Evolutionary conservation across 1,140 invertebrate genomes (phyloP).

Genomic region (Homalodisca vitripennis): DNA sequence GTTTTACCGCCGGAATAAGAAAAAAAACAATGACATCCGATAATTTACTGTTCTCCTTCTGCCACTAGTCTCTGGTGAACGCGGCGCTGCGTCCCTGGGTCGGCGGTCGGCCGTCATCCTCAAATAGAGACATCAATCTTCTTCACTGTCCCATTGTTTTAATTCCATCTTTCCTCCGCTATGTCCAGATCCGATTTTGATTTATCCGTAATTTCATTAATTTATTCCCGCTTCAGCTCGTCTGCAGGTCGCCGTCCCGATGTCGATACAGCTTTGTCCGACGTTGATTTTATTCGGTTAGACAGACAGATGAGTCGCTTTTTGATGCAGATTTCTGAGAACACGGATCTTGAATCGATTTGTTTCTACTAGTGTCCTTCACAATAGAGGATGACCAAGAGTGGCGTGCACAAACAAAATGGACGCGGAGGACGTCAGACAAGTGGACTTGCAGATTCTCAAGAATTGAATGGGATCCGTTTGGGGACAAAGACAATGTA

Average conservation of each 20-base stretch:
- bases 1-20: constrained; percentile 2
- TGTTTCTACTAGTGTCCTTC: too few relatives aligned
- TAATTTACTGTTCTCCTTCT: constrained; percentile 22
- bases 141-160: constrained; percentile 18
- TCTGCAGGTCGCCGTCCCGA: not conserved
- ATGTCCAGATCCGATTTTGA: not conserved
- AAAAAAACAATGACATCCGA: constrained; percentile 10
- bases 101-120: not conserved
- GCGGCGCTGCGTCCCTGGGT: not conserved
- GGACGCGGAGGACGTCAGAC: too few relatives aligned
- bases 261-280: too few relatives aligned
- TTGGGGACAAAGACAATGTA: too few relatives aligned
- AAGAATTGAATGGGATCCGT: too few relatives aligned
- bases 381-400: too few relatives aligned
- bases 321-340: too few relatives aligned
- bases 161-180: not conserved
- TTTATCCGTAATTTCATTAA: constrained; percentile 13
- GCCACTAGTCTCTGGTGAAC: not conserved
- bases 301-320: too few relatives aligned
- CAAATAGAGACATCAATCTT: constrained; percentile 18
- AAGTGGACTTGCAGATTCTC: too few relatives aligned
- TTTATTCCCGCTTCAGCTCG: not conserved
- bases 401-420: too few relatives aligned
- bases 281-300: too few relatives aligned
- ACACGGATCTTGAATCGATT: too few relatives aligned